Conservation (phyloP, 2,797 vertebrate genomes). For the Hippopotamyrus pictus region DNA sequence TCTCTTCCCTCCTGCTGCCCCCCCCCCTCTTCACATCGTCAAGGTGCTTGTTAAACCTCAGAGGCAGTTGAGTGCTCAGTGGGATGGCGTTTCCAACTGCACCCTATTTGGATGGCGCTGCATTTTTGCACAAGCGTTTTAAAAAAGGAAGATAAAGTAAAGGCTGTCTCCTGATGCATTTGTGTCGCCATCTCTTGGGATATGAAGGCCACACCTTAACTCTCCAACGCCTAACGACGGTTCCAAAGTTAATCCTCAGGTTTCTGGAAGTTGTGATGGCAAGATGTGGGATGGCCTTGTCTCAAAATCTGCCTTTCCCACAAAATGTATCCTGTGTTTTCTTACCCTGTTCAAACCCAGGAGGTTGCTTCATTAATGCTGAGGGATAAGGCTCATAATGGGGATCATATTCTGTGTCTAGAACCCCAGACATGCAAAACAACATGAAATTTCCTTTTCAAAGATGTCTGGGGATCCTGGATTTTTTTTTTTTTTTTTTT, state of each 20-base stretch:
- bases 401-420: slow-evolving; percentile 17
- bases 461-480: slow-evolving; percentile 7
- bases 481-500: background rate
- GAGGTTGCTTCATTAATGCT: slow-evolving; percentile 22
- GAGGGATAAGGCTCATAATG: background rate
- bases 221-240: background rate
- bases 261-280: background rate
- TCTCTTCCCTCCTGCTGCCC: background rate
- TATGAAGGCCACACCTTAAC: background rate
- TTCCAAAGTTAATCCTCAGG: slow-evolving; percentile 26
- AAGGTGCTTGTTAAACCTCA: background rate
- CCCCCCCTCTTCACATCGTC: background rate
- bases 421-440: background rate
- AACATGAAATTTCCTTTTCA: slow-evolving; percentile 3
- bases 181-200: slow-evolving; percentile 7
- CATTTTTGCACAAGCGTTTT: slow-evolving; percentile 23
- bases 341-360: slow-evolving; percentile 15
- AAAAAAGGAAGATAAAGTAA: background rate
- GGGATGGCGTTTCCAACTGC: background rate
- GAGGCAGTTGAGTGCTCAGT: background rate
- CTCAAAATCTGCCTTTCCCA: slow-evolving; percentile 3
- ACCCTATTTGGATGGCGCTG: slow-evolving; percentile 1
- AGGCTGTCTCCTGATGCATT: slow-evolving; percentile 13
- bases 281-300: background rate
- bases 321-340: background rate